These are phyloP conservation scores for Fundulus diaphanus DNA, from an alignment of 2,797 vertebrate genomes.

Conservation along the genomic window DNA sequence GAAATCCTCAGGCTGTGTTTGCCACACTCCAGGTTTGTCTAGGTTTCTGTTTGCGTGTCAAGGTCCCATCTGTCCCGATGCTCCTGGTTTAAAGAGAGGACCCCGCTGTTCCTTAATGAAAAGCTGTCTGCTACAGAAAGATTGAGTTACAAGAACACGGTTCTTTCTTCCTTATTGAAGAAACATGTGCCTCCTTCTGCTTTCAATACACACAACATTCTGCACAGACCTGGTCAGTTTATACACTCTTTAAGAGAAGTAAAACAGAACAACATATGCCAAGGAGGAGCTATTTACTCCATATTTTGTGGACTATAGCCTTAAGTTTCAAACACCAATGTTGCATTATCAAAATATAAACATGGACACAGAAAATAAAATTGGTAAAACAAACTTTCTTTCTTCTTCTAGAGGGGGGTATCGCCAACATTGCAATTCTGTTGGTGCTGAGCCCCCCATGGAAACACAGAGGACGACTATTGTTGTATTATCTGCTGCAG, in stretches of 20 bases:
- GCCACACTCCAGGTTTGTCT: conserved; percentile 38
- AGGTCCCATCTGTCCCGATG: conserved; percentile 78
- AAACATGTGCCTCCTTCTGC: conserved; percentile 76
- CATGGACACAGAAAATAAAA: background rate
- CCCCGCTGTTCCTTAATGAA: conserved; percentile 84
- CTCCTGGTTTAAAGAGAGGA: conserved; percentile 76
- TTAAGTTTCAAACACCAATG: conserved; percentile 27
- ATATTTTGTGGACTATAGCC: conserved; percentile 6
- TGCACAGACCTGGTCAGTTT: conserved; percentile 21
- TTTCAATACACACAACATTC: conserved; percentile 35
- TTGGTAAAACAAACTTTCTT: background rate
- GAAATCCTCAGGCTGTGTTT: conserved; percentile 11
- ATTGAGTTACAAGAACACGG: conserved; percentile 81
- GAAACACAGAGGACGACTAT: background rate
- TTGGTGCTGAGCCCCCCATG: background rate
- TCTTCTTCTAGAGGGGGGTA: background rate
- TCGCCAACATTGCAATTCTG: background rate
- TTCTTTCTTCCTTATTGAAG: conserved; percentile 87
- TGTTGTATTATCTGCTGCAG: background rate
- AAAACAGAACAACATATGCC: conserved; percentile 1
- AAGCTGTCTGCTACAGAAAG: conserved; percentile 81
- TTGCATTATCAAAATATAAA: background rate
- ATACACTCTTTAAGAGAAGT: conserved; percentile 9
- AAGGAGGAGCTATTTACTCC: conserved; percentile 13
- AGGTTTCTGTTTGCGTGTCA: conserved; percentile 78